These are phyloP conservation scores for Sebastiscus albofasciatus DNA, from an alignment of 2,797 vertebrate species.

Conservation along the genomic window DNA sequence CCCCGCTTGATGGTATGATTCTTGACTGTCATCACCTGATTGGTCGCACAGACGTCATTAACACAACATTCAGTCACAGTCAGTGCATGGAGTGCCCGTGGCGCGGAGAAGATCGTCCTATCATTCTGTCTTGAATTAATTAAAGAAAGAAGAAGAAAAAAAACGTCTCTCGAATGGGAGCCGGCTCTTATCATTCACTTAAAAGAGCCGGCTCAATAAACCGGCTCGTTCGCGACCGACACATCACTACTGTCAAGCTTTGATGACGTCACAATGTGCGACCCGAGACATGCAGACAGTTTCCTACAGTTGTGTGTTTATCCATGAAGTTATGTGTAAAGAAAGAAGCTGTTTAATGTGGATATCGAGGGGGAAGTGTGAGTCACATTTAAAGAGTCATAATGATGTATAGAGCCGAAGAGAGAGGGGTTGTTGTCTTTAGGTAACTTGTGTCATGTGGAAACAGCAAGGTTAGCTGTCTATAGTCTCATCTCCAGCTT, in stretches of 20 bases:
- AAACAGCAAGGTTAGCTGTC: not conserved
- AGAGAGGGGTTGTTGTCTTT: not conserved
- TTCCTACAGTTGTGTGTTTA: not conserved
- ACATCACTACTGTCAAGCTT: slow-evolving; percentile 25
- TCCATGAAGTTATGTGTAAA: not conserved
- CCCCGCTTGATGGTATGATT: no score
- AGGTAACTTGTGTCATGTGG: not conserved
- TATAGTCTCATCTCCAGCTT: not conserved
- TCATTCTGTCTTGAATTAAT: no score
- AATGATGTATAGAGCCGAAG: not conserved
- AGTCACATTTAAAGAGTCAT: not conserved
- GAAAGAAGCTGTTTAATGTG: not conserved
- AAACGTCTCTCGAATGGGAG: no score
- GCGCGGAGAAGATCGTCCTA: no score
- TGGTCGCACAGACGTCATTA: no score
- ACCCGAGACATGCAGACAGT: not conserved
- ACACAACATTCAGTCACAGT: no score
- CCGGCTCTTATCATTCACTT: no score
- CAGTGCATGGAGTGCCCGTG: no score
- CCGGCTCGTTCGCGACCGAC: accelerated
- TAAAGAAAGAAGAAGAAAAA: no score
- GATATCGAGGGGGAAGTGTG: not conserved
- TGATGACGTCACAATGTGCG: slow-evolving; percentile 58
- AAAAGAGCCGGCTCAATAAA: no score
- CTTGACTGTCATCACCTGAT: no score